Conservation (phyloP, 2,113 vertebrate genomes). For the Cyprinodon tularosa region DNA sequence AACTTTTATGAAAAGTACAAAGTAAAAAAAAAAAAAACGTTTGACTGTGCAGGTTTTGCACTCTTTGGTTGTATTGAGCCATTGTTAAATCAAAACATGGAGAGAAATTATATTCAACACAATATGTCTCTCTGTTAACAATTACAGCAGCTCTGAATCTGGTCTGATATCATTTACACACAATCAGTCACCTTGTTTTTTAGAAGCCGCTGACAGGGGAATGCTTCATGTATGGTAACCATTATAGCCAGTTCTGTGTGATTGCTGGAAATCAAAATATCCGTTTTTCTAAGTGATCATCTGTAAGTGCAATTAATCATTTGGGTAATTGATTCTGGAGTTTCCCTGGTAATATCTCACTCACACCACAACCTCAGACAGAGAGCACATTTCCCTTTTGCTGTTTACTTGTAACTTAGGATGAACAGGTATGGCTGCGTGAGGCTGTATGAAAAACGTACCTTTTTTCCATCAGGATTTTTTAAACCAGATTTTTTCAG, state of each 20-base stretch:
- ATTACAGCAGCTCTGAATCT: not conserved
- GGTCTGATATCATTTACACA: constrained; percentile 6
- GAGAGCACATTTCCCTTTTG: constrained; percentile 15
- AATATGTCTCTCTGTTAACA: constrained; percentile 1
- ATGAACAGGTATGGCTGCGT: not conserved
- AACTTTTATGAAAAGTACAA: too few relatives aligned
- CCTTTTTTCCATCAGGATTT: not conserved
- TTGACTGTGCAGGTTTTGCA: not conserved
- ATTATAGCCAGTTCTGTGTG: constrained; percentile 50
- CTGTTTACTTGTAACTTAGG: not conserved
- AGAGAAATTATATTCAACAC: not conserved
- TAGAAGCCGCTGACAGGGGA: constrained; percentile 56
- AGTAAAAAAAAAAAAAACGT: too few relatives aligned
- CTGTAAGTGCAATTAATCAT: constrained; percentile 69
- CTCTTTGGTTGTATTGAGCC: not conserved
- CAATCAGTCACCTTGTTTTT: not conserved
- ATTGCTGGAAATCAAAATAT: constrained; percentile 55
- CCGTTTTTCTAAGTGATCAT: constrained; percentile 44
- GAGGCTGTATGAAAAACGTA: not conserved
- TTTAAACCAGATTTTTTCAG: not conserved
- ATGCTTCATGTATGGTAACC: constrained; percentile 41
- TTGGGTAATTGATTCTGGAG: constrained; percentile 53
- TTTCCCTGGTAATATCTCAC: constrained; percentile 45
- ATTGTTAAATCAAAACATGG: not conserved
- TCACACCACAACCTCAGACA: constrained; percentile 24